phyloP scores from a whole-genome alignment of 2,113 vertebrate species.

The Glaucomys volans region DNA sequence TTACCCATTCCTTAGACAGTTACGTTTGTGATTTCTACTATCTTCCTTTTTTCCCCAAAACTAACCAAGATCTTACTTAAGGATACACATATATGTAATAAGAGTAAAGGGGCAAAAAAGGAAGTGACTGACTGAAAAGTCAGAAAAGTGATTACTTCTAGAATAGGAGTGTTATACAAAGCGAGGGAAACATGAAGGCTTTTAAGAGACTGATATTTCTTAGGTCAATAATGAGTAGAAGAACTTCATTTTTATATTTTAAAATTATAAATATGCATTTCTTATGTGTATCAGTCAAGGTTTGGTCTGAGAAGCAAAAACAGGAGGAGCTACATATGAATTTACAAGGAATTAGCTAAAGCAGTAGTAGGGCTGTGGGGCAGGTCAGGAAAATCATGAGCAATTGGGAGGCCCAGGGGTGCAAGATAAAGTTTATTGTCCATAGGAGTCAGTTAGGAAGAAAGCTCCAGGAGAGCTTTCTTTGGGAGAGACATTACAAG shows the following conservation, averaged over 20 bases:
- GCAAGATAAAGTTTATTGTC: not conserved
- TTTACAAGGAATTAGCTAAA: not conserved
- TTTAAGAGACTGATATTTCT: not conserved
- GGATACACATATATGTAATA: not conserved
- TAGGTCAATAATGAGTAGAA: not conserved
- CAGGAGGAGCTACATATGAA: not conserved
- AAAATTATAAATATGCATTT: not conserved
- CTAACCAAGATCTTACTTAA: not conserved
- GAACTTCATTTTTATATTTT: not conserved
- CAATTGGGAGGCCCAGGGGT: too few relatives aligned
- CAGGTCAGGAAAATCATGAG: not conserved
- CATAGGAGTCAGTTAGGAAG: not conserved
- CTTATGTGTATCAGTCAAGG: not conserved
- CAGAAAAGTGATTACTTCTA: not conserved
- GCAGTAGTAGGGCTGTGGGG: not conserved
- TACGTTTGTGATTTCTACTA: not conserved
- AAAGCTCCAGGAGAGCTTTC: not conserved
- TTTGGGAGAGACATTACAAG: not conserved
- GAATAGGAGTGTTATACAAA: not conserved
- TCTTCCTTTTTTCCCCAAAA: not conserved
- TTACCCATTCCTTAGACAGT: not conserved
- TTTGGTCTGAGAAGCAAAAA: not conserved
- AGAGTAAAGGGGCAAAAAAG: not conserved
- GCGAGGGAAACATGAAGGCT: not conserved
- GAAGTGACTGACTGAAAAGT: not conserved